phyloP scores from a whole-genome alignment of 2,797 vertebrate genomes.

The Denticeps clupeoides region DNA sequence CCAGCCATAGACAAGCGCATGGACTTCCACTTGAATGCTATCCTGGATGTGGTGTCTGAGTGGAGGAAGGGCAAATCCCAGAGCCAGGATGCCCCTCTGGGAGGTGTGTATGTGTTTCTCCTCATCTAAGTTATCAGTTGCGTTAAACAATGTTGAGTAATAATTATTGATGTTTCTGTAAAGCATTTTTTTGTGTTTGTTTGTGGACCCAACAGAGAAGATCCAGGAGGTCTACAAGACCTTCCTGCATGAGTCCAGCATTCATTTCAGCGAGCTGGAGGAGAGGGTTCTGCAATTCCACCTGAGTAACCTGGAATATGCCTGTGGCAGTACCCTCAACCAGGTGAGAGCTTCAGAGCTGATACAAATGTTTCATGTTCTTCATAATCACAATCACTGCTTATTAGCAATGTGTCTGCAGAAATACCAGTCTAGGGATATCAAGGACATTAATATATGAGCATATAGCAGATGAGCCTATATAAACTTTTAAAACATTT shows the following conservation, averaged over 20 bases:
- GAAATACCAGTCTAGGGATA: too few relatives aligned
- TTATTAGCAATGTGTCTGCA: too few relatives aligned
- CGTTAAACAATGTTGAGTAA: too few relatives aligned
- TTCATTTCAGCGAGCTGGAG: conserved; percentile 88
- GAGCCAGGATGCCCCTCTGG: conserved; percentile 81
- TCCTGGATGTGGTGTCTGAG: conserved; percentile 92
- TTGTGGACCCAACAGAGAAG: conserved; percentile 65
- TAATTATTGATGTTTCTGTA: too few relatives aligned
- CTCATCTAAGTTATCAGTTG: too few relatives aligned
- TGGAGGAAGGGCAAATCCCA: conserved; percentile 97
- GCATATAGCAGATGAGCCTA: too few relatives aligned
- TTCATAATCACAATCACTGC: too few relatives aligned
- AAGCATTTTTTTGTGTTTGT: neutral
- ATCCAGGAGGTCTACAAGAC: conserved; percentile 91
- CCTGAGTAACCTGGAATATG: conserved; percentile 92
- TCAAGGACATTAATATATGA: too few relatives aligned
- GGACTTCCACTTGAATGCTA: conserved; percentile 98
- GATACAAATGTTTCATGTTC: too few relatives aligned
- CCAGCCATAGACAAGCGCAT: conserved; percentile 93
- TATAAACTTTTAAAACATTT: too few relatives aligned
- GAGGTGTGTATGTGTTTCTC: too few relatives aligned
- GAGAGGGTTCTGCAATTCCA: conserved; percentile 95
- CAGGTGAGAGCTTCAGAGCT: conserved; percentile 57
- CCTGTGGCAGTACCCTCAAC: conserved; percentile 83
- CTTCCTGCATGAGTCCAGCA: conserved; percentile 87